Conservation (phyloP, 1,140 invertebrate genomes). For the Lepidostoma basale region DNA sequence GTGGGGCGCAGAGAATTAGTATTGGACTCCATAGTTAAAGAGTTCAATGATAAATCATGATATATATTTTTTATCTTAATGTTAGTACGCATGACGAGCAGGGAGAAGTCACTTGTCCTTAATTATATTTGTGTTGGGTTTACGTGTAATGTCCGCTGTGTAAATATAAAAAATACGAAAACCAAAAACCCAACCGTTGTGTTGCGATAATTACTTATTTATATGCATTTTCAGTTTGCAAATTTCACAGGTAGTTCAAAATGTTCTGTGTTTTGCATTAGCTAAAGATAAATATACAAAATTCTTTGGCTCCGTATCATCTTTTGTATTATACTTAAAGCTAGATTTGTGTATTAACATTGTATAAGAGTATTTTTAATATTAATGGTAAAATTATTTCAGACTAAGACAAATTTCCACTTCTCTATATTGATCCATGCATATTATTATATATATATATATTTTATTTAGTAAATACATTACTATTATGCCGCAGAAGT, state of each 20-base stretch:
- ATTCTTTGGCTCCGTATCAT: neutral
- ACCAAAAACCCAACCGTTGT: neutral
- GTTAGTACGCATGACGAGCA: neutral
- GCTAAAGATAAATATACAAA: neutral
- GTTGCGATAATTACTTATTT: neutral
- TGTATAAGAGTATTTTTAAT: too few relatives aligned
- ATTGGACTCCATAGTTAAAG: too few relatives aligned
- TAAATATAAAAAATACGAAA: neutral
- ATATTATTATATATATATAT: too few relatives aligned
- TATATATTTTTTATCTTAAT: constrained; percentile 23
- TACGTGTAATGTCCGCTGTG: constrained; percentile 6
- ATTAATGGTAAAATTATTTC: too few relatives aligned
- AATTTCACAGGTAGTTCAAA: neutral
- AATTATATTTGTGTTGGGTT: neutral
- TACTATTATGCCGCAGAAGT: too few relatives aligned
- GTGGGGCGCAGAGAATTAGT: neutral
- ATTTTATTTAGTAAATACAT: too few relatives aligned
- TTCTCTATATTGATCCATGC: too few relatives aligned
- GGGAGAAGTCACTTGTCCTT: neutral
- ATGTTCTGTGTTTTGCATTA: neutral
- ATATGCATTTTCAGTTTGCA: neutral
- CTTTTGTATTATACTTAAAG: neutral
- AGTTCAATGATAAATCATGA: constrained; percentile 1
- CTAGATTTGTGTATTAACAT: too few relatives aligned
- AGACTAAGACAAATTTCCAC: too few relatives aligned